phyloP scores from a whole-genome alignment of 64 coral and sea anemone species.

The Montipora cactus region DNA sequence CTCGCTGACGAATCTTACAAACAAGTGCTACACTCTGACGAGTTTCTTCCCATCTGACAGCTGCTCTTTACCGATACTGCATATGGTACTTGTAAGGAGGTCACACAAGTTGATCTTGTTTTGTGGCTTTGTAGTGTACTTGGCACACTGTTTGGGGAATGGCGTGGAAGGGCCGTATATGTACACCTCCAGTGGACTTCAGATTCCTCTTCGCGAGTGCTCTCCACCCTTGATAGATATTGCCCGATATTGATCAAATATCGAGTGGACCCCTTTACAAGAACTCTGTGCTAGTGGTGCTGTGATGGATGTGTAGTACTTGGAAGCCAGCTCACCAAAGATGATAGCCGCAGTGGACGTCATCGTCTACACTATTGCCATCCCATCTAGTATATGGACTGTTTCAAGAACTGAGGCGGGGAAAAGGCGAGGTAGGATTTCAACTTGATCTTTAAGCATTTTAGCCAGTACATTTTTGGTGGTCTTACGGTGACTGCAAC shows the following conservation, averaged over 20 bases:
- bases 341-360: constrained; percentile 11
- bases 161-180: constrained; percentile 58
- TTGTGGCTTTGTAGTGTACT: background rate
- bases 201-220: background rate
- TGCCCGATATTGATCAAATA: constrained; percentile 66
- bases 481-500: constrained; percentile 57
- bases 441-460: constrained; percentile 35
- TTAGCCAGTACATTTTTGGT: constrained; percentile 42
- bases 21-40: background rate
- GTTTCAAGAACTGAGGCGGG: background rate
- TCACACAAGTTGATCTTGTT: constrained; percentile 23
- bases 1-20: too few species aligned
- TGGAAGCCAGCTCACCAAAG: constrained; percentile 27
- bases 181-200: constrained; percentile 51
- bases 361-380: constrained; percentile 30
- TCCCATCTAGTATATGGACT: constrained; percentile 22
- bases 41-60: background rate
- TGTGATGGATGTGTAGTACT: constrained; percentile 7
- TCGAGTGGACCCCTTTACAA: constrained; percentile 10
- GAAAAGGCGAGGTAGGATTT: background rate
- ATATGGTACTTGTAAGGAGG: background rate
- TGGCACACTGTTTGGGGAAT: constrained; percentile 71
- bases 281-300: background rate
- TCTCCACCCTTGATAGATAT: constrained; percentile 55
- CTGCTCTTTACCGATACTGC: background rate